phyloP scores from a whole-genome alignment of 2,113 vertebrate species.

The Axis porcinus region DNA sequence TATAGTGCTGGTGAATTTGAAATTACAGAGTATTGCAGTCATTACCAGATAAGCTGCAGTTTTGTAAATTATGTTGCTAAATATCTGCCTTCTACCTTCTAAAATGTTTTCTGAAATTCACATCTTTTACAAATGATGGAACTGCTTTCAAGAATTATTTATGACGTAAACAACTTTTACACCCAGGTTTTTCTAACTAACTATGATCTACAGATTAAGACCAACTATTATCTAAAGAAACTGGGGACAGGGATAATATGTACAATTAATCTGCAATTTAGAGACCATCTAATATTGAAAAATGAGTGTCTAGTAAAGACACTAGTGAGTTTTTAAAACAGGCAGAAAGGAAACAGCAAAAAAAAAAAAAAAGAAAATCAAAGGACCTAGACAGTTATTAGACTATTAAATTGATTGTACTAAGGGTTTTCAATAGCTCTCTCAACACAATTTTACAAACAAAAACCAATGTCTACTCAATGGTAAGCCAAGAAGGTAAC shows the following conservation, averaged over 20 bases:
- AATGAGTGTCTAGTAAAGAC: neutral
- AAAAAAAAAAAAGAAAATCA: neutral
- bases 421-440: neutral
- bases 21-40: neutral
- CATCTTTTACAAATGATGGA: slow-evolving; percentile 22
- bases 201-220: neutral
- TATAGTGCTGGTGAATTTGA: neutral
- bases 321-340: neutral
- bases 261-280: slow-evolving; percentile 2
- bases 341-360: neutral
- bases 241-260: neutral
- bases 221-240: neutral
- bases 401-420: neutral
- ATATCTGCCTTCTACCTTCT: neutral
- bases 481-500: neutral
- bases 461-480: neutral
- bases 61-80: neutral
- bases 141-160: neutral
- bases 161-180: neutral
- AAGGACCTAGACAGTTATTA: neutral
- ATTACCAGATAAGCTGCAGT: neutral
- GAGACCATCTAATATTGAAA: neutral
- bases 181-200: neutral
- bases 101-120: slow-evolving; percentile 29
- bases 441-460: neutral